Conservation (phyloP, 2,797 vertebrate genomes). For the Xenopus petersii region DNA sequence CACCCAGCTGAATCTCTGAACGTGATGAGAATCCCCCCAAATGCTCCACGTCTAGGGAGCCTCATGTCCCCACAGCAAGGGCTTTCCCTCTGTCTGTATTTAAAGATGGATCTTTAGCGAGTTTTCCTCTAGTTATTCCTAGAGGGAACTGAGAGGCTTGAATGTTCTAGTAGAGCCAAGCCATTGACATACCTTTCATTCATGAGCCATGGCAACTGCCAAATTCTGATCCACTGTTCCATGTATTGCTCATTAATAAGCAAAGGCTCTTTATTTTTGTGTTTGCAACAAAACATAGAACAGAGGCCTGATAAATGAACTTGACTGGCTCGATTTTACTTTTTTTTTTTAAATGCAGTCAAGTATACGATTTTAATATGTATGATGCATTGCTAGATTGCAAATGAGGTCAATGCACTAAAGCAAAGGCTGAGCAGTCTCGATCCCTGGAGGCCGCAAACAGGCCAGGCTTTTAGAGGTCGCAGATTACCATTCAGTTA, state of each 20-base stretch:
- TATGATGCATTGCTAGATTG: slow-evolving; percentile 37
- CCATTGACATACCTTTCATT: neutral
- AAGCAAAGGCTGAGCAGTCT: slow-evolving; percentile 22
- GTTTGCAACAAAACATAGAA: slow-evolving; percentile 9
- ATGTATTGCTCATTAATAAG: slow-evolving; percentile 1
- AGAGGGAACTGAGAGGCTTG: neutral
- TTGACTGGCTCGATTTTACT: neutral
- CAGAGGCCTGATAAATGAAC: slow-evolving; percentile 16
- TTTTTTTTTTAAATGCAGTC: slow-evolving; percentile 19
- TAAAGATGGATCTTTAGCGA: neutral
- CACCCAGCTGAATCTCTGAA: slow-evolving; percentile 37
- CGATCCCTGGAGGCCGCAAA: slow-evolving; percentile 31
- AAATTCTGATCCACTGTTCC: slow-evolving; percentile 9
- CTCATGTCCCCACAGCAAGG: neutral
- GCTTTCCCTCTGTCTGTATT: too few relatives aligned
- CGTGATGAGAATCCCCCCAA: slow-evolving; percentile 51
- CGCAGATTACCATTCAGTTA: slow-evolving; percentile 39
- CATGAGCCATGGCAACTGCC: slow-evolving; percentile 8
- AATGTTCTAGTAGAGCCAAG: slow-evolving; percentile 6
- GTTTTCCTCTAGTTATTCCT: neutral
- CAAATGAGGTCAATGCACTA: slow-evolving; percentile 45
- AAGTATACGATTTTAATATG: slow-evolving; percentile 44
- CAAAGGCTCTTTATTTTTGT: slow-evolving; percentile 10
- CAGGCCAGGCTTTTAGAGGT: slow-evolving; percentile 31
- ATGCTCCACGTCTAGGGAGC: slow-evolving; percentile 24